Base-by-base conservation (phyloP, 2,113 vertebrate species). In the Gymnocephalus cernua region DNA sequence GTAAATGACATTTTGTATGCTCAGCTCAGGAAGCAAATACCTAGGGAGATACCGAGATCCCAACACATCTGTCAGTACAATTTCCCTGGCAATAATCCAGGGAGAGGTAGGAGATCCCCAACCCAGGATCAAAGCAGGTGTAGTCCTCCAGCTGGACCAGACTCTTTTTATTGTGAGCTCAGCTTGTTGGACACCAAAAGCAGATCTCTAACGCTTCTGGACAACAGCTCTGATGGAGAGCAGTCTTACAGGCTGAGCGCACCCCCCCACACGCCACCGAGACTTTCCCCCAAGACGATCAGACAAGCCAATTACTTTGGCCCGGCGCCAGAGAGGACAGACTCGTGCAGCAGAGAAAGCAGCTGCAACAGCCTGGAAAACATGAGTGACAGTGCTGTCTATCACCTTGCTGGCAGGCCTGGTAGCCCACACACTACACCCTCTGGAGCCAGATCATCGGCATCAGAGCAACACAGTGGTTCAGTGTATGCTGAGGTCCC, bases 401-500 rank as follows among this genome's bases (percentile, higher is more conserved):
- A 95, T 80, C 86, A 93, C 32, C 82, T 94, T 66, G 93, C 91
- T 5, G 90, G 93, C 21, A 70, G 59, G 41, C 63, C 86, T 0
- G 35, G 66, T 10, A 84, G 79, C 64, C 75, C 58, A 6, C 82
- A 48, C 18, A 50, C 41, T 56, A 59, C 73, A 10, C 16, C 21
- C 1, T 53, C 41, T 23, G 79, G 82, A 48, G 53, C 13, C 6
- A 54, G 38, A 12, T 35, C 78, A 4, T 29, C 6, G 12, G 25
- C 62, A 7, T 25, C 29, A 19, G 23, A 74, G 65, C 53, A 75
- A 29, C 47, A 50, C 3, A 41, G 14, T 4, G 79, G 93, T 3
- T 66, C 70, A 4, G 54, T 85, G 38, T 96, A 95, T 0, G 93
- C 94, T 2, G 88, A 95, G 76, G 86, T 95, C 15, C 62, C 92